These are phyloP conservation scores for Drosophila repleta DNA, from an alignment of 1,140 invertebrate genomes.

Conservation along the genomic window DNA sequence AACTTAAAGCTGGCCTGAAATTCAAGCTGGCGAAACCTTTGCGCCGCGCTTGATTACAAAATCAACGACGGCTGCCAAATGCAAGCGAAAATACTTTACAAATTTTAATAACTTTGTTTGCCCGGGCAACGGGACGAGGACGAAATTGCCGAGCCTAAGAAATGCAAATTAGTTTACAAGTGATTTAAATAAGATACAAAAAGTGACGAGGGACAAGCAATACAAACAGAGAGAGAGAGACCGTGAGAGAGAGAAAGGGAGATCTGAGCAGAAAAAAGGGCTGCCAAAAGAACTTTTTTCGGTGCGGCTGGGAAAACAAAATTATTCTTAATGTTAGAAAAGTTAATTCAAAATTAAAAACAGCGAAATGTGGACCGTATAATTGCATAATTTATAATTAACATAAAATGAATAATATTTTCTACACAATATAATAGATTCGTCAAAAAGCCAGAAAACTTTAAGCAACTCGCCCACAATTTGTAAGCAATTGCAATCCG, in stretches of 20 bases:
- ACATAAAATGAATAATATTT: background rate
- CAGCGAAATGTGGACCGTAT: constrained; percentile 5
- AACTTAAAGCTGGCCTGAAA: constrained; percentile 13
- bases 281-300: constrained; percentile 46
- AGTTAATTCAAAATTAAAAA: constrained; percentile 34
- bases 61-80: constrained; percentile 48
- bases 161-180: constrained; percentile 78
- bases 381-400: constrained; percentile 41
- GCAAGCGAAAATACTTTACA: constrained; percentile 33
- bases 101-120: constrained; percentile 75
- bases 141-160: constrained; percentile 59
- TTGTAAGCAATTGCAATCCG: background rate
- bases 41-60: constrained; percentile 56
- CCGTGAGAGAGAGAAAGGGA: background rate
- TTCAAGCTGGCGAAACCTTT: constrained; percentile 3
- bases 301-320: constrained; percentile 19
- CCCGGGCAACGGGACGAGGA: constrained; percentile 35
- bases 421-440: constrained; percentile 1
- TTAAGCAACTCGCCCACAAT: background rate
- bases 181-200: constrained; percentile 80
- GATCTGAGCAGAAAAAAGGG: constrained; percentile 47
- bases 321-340: constrained; percentile 53
- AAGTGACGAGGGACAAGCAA: constrained; percentile 62
- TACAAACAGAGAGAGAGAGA: constrained; percentile 11
- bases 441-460: background rate